These are phyloP conservation scores for Hippocampus guttulatus DNA, from an alignment of 2,113 vertebrate species.

Conservation along the genomic window DNA sequence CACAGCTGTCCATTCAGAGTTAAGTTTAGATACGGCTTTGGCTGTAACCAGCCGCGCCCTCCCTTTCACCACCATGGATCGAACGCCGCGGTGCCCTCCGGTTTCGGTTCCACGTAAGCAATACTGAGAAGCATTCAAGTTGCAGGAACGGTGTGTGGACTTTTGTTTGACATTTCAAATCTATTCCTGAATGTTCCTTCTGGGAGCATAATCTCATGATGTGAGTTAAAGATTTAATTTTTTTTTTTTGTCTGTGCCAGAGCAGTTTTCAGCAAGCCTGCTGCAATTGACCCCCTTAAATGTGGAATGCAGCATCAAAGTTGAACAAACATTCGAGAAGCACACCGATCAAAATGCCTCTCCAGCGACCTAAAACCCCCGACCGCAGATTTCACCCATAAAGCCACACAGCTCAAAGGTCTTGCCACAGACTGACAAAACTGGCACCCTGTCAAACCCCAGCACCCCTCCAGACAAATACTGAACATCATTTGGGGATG, in stretches of 20 bases:
- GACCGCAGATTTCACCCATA: constrained; percentile 34
- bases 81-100: constrained; percentile 17
- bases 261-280: constrained; percentile 8
- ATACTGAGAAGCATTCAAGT: not conserved
- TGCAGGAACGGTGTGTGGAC: not conserved
- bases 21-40: constrained; percentile 64
- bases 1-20: constrained; percentile 52
- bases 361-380: constrained; percentile 24
- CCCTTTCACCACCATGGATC: constrained; percentile 46
- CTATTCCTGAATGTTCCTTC: not conserved
- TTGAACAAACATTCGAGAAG: constrained; percentile 13
- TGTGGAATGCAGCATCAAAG: constrained; percentile 8
- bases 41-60: constrained; percentile 53
- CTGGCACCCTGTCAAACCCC: constrained; percentile 50
- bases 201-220: constrained; percentile 10
- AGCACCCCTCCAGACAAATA: constrained; percentile 37
- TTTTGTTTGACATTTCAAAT: too few species aligned
- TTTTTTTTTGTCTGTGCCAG: constrained; percentile 27
- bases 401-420: constrained; percentile 45
- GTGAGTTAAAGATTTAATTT: constrained; percentile 12
- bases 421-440: constrained; percentile 54
- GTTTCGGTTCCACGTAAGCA: constrained; percentile 10
- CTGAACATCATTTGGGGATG: constrained; percentile 43
- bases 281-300: constrained; percentile 14
- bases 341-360: constrained; percentile 25